phyloP scores from a whole-genome alignment of 2,797 vertebrate species.

The Takifugu rubripes region DNA sequence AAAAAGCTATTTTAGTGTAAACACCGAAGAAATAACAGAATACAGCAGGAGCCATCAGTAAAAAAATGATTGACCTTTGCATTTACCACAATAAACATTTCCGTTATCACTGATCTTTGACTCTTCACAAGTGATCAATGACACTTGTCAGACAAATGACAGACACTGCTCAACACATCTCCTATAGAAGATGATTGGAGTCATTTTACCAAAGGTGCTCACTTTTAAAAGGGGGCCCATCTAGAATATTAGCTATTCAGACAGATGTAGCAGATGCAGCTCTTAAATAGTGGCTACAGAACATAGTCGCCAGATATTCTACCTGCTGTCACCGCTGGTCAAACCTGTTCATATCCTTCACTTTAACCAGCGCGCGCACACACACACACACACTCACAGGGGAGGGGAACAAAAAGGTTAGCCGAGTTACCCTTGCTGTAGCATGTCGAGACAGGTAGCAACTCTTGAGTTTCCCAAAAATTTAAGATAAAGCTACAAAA shows the following conservation, averaged over 20 bases:
- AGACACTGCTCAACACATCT: no score
- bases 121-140: no score
- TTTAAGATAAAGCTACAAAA: conserved; percentile 47
- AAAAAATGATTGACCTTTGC: no score
- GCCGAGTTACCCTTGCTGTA: conserved; percentile 57
- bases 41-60: no score
- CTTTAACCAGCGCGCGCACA: conserved; percentile 6
- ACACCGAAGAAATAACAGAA: no score
- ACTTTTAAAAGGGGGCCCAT: conserved; percentile 16
- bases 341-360: conserved; percentile 18
- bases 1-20: no score
- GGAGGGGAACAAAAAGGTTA: conserved; percentile 3
- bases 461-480: conserved; percentile 71
- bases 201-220: neutral
- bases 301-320: conserved; percentile 35
- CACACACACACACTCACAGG: neutral
- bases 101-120: no score
- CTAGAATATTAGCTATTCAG: neutral
- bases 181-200: no score
- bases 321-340: conserved; percentile 3
- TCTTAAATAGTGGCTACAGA: neutral
- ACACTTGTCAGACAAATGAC: no score
- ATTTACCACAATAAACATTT: no score
- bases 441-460: conserved; percentile 70
- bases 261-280: conserved; percentile 1